Evolutionary conservation across 1,140 invertebrate genomes (phyloP).

Genomic region (Calephelis nemesis): DNA sequence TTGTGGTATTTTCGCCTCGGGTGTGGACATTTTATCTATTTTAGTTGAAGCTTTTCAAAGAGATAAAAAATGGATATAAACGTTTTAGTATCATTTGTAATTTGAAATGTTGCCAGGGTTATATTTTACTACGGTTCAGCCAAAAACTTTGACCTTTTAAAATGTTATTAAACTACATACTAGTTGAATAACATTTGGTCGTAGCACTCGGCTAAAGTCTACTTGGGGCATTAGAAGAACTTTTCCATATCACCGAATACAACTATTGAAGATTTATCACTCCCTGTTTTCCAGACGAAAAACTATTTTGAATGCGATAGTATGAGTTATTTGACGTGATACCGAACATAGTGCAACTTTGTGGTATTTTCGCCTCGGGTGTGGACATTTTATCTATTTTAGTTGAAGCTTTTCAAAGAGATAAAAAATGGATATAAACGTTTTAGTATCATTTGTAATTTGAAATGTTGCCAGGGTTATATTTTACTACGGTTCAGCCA

Average conservation of each 20-base stretch:
- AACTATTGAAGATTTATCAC: constrained; percentile 9
- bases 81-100: not conserved
- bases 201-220: no score
- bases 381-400: constrained; percentile 9
- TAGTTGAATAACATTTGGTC: no score
- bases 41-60: not conserved
- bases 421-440: constrained; percentile 1
- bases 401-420: not conserved
- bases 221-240: no score
- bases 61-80: constrained; percentile 1
- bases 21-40: constrained; percentile 12
- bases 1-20: constrained; percentile 5
- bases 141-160: no score
- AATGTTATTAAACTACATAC: no score
- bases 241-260: not conserved
- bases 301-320: constrained; percentile 11
- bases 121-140: no score
- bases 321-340: constrained; percentile 8
- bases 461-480: no score
- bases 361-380: constrained; percentile 5
- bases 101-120: no score
- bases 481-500: no score
- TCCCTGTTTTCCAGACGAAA: constrained; percentile 2
- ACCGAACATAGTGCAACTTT: not conserved
- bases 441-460: not conserved